A percentile compares a stretch with the other conserved stretches of the same genome.
phyloP scores from a whole-genome alignment of 2,888 invertebrate species.

The Maniola hyperantus region DNA sequence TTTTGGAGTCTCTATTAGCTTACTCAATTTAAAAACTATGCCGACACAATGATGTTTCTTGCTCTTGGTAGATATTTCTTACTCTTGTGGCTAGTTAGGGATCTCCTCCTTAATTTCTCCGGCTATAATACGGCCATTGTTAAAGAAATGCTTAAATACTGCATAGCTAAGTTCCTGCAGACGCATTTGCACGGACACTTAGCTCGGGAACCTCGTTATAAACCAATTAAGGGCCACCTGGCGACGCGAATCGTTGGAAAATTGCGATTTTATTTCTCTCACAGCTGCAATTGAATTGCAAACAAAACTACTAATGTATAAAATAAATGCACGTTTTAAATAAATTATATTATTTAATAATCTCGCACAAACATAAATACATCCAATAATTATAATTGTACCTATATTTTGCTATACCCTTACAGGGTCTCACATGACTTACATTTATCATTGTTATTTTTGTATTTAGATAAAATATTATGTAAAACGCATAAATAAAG shows the following conservation, averaged over 20 bases:
- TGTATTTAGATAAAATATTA: no score
- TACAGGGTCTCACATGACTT: no score
- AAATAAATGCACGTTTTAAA: constrained; percentile 1
- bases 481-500: no score
- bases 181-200: constrained; percentile 41
- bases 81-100: neutral
- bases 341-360: no score
- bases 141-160: constrained; percentile 9
- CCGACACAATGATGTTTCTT: no score
- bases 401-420: no score
- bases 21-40: no score
- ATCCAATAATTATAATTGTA: no score
- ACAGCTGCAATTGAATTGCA: constrained; percentile 25
- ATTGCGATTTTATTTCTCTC: constrained; percentile 36
- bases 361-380: no score
- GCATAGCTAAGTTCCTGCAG: constrained; percentile 11
- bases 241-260: constrained; percentile 18
- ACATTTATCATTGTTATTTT: no score
- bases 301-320: constrained; percentile 14
- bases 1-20: no score
- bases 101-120: neutral
- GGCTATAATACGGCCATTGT: neutral
- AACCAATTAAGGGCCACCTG: constrained; percentile 45
- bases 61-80: no score
- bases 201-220: constrained; percentile 42